Evolutionary conservation across 2,113 vertebrate species (phyloP).

Genomic region (Ciconia boyciana): DNA sequence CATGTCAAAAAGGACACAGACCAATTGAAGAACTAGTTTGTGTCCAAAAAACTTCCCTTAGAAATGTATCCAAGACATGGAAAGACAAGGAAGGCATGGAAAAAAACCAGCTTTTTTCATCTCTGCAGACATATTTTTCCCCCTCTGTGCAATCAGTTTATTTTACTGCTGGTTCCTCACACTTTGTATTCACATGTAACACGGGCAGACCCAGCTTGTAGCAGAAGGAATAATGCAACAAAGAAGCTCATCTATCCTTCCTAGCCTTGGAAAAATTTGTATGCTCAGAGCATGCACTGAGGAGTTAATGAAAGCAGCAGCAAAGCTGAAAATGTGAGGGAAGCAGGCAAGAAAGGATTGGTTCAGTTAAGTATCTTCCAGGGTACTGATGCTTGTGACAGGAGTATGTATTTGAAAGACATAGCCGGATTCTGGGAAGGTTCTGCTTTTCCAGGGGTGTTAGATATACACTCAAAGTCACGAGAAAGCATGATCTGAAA

Average conservation of each 20-base stretch:
- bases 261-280: background rate
- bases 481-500: background rate
- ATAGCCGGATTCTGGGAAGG: background rate
- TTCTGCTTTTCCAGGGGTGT: background rate
- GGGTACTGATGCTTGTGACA: background rate
- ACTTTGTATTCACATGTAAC: background rate
- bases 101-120: fast-evolving
- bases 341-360: background rate
- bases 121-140: background rate
- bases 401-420: background rate
- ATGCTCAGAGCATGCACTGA: fast-evolving
- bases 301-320: background rate
- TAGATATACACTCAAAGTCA: background rate
- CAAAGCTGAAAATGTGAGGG: background rate
- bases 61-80: background rate
- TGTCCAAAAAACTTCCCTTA: background rate
- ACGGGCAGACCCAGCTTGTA: background rate
- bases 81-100: background rate
- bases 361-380: background rate
- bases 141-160: background rate
- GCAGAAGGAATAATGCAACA: background rate
- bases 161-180: background rate
- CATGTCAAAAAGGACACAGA: background rate
- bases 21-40: background rate
- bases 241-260: background rate